phyloP scores from a whole-genome alignment of 2,888 invertebrate genomes.

The Parnassius orleans region DNA sequence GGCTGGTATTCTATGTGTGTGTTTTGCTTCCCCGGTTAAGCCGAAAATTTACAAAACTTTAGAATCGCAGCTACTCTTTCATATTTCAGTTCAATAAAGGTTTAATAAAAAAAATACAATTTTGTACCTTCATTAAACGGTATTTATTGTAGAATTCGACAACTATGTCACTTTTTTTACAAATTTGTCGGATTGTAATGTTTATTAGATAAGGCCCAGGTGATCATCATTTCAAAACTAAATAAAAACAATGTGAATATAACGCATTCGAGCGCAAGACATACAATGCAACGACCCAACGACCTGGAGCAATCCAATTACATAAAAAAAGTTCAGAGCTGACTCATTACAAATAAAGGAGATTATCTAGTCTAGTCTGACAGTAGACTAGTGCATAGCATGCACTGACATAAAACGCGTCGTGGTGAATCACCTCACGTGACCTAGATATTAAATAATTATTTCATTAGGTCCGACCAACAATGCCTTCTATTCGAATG shows the following conservation, averaged over 20 bases:
- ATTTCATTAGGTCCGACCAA: not conserved
- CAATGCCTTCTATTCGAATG: not conserved
- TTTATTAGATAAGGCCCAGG: too few species aligned
- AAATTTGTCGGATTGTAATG: not conserved
- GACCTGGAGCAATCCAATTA: slow-evolving; percentile 62
- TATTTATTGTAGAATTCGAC: too few species aligned
- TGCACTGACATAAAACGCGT: slow-evolving; percentile 13
- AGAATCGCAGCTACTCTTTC: too few species aligned
- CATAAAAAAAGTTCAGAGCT: slow-evolving; percentile 47
- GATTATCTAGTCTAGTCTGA: slow-evolving; percentile 41
- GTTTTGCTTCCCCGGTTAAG: too few species aligned
- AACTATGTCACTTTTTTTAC: not conserved
- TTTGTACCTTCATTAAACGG: too few species aligned
- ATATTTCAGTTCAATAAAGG: too few species aligned
- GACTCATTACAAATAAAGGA: slow-evolving; percentile 46
- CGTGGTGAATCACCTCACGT: slow-evolving; percentile 28
- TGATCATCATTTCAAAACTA: not conserved
- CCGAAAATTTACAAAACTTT: too few species aligned
- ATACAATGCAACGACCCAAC: slow-evolving; percentile 49
- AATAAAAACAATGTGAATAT: not conserved
- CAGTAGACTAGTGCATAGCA: slow-evolving; percentile 15
- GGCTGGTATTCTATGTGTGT: too few species aligned
- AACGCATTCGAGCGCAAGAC: not conserved
- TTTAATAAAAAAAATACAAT: not conserved
- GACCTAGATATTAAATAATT: slow-evolving; percentile 27